Percentiles rank a stretch among this genome's conserved stretches.
Evolutionary conservation across 2,113 vertebrate genomes (phyloP).

Genomic region (Ceyx margarethae): DNA sequence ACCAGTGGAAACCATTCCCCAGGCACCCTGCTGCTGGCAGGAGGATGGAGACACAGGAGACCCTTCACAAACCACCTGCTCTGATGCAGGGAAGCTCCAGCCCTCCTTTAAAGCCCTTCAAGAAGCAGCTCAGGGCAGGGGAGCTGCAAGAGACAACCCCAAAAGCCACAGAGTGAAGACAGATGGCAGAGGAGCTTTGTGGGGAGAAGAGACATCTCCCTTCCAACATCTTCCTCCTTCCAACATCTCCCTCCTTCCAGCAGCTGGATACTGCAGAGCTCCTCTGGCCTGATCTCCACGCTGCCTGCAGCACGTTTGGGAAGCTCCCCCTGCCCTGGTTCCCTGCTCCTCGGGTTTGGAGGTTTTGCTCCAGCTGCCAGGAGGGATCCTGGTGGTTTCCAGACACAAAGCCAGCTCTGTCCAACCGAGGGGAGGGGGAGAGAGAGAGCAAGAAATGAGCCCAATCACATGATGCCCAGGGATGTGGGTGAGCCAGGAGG

Average conservation of each 20-base stretch:
- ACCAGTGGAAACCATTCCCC: background rate
- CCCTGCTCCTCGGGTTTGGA: slow-evolving; percentile 11
- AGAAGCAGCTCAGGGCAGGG: background rate
- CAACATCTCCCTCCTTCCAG: background rate
- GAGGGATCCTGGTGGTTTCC: slow-evolving; percentile 42
- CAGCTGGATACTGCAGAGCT: background rate
- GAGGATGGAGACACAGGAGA: background rate
- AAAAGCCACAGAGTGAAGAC: background rate
- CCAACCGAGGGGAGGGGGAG: background rate
- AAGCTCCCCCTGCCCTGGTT: slow-evolving; percentile 21
- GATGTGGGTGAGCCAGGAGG: background rate
- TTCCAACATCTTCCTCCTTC: background rate
- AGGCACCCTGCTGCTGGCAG: rapidly evolving
- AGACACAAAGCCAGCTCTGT: slow-evolving; percentile 25
- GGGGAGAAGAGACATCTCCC: slow-evolving; percentile 41
- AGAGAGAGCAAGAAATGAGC: background rate
- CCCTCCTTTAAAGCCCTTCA: background rate
- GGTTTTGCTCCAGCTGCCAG: slow-evolving; percentile 44
- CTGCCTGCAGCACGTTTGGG: slow-evolving; percentile 21
- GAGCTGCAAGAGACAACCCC: background rate
- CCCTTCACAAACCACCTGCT: background rate
- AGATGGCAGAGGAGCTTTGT: background rate
- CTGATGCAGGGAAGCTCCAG: background rate
- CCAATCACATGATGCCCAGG: rapidly evolving
- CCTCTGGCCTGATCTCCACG: slow-evolving; percentile 46